Conservation (phyloP, 2,113 vertebrate genomes). For the Ranitomeya imitator region DNA sequence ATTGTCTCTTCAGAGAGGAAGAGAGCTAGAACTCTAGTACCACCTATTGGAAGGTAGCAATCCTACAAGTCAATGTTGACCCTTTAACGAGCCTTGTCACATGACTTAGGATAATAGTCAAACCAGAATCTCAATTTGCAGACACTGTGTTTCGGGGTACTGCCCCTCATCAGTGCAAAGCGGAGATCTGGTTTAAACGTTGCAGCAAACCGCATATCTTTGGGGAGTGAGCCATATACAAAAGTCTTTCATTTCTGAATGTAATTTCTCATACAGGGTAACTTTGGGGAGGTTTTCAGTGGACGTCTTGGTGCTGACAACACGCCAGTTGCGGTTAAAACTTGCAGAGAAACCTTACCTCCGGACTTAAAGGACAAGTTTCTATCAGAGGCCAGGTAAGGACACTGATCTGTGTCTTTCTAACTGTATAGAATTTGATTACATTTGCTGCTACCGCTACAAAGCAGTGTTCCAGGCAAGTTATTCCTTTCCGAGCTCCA, state of each 20-base stretch:
- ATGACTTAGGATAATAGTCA: too few relatives aligned
- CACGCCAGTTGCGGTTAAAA: conserved; percentile 87
- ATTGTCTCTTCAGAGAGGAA: too few relatives aligned
- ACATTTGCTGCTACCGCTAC: neutral
- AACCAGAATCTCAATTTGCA: too few relatives aligned
- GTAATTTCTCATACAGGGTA: conserved; percentile 77
- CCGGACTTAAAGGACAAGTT: conserved; percentile 91
- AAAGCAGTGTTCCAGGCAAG: neutral
- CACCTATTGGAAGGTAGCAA: too few relatives aligned
- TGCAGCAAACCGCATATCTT: neutral
- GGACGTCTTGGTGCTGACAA: conserved; percentile 84
- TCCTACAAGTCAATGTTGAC: too few relatives aligned
- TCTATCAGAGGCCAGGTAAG: conserved; percentile 92
- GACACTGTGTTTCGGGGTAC: too few relatives aligned
- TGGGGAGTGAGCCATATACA: neutral
- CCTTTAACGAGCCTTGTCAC: too few relatives aligned
- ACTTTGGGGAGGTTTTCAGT: conserved; percentile 95
- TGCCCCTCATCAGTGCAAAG: too few relatives aligned
- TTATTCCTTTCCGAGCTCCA: neutral
- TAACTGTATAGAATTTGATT: conserved; percentile 22
- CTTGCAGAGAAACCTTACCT: conserved; percentile 89
- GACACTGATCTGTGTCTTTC: neutral
- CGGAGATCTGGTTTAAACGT: too few relatives aligned
- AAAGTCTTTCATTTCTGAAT: neutral
- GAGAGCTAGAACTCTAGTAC: too few relatives aligned